These are phyloP conservation scores for Triops longicaudatus DNA, from an alignment of 1,140 invertebrate genomes.

Conservation along the genomic window DNA sequence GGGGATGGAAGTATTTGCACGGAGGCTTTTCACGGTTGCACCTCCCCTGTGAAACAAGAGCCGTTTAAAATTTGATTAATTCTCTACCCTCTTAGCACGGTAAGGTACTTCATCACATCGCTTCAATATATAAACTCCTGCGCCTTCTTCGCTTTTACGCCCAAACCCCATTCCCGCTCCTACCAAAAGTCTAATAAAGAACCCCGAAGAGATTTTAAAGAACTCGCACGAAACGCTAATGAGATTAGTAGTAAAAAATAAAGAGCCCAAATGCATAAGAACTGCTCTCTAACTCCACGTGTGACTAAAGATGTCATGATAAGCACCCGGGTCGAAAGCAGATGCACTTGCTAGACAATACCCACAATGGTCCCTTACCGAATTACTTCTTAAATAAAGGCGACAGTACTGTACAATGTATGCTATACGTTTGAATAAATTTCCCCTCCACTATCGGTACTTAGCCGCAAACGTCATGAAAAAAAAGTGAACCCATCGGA, in stretches of 20 bases:
- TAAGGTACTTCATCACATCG: not conserved
- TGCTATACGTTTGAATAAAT: too few relatives aligned
- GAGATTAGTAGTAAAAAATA: not conserved
- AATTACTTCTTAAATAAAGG: not conserved
- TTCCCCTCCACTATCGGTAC: not conserved
- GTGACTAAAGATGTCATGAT: not conserved
- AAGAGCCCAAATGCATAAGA: not conserved
- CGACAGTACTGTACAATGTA: too few relatives aligned
- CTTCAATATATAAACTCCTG: not conserved
- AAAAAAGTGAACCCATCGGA: not conserved
- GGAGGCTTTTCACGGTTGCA: slow-evolving; percentile 99
- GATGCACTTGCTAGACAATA: not conserved
- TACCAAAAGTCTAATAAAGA: not conserved
- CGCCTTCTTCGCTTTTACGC: not conserved
- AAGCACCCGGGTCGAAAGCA: not conserved
- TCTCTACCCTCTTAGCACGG: not conserved
- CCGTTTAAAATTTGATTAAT: not conserved
- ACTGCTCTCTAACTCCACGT: not conserved
- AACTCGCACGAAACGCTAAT: not conserved
- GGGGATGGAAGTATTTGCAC: slow-evolving; percentile 99
- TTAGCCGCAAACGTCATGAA: not conserved
- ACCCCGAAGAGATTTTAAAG: not conserved
- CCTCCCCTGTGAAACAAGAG: slow-evolving; percentile 65
- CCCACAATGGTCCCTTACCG: not conserved
- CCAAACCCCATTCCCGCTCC: not conserved